Base-by-base conservation (phyloP, 2,797 vertebrate genomes). In the Artibeus jamaicensis region DNA sequence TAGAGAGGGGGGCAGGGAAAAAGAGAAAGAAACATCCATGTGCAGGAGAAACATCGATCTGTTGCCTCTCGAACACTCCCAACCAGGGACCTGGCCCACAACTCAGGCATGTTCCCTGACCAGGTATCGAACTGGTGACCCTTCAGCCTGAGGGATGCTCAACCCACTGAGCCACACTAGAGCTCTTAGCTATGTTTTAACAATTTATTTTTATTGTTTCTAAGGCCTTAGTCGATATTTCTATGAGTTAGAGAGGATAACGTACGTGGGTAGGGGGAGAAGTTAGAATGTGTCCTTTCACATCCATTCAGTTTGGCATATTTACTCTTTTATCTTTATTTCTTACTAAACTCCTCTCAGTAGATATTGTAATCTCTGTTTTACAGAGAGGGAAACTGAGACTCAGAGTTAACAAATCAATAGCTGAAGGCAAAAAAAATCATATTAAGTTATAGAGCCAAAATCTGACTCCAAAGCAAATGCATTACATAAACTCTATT, bases 391-490 rank as follows among this genome's bases (percentile, higher is more conserved):
- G 32, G 50, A 62, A 94, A 74, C 48, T 74, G 57, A 95, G 24
- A 67, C 12, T 86, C 29, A 53, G 42, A 16, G 24, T 76, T 93
- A 81, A 24, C 67, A 93, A 73, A n/a, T 65, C 32, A 79, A 5
- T 86, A 89, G 53, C 74, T 39, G 24, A 86, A 74, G 73, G 68
- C 11, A 37, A 94, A 32, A 89, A 92, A 55, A 55, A 65, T 74
- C 24, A 67, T 39, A 32, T 29, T 65, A 91, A 46, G 39, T 39
- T 89, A 22, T 55, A 95, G 22, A 73, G 24, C 26, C 48, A 76
- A 48, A 76, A 94, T 83, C 32, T 89, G 74, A 71, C 44, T 86
- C 59, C 44, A 62, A 86, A 94, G 21, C 62, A 74, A 94, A 78
- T 46, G 10, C 8, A 37, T 84, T 57, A 81, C 67, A 78, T 59